These are phyloP conservation scores for Tenodera sinensis DNA, from an alignment of 2,888 invertebrate species.

Conservation along the genomic window DNA sequence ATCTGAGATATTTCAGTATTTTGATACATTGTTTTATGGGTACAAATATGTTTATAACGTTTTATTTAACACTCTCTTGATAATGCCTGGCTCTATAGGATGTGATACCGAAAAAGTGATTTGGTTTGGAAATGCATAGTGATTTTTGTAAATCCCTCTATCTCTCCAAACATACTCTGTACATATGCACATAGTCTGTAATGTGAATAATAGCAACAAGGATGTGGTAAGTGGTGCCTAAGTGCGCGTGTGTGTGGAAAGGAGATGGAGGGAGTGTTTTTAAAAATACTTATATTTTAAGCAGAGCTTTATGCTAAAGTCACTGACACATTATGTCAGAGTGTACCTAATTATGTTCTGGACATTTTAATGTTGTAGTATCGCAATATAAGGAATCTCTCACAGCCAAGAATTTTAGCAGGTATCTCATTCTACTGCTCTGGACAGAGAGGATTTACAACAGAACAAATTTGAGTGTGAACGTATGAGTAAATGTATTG, in stretches of 20 bases:
- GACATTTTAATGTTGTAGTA: not conserved
- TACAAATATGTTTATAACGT: not conserved
- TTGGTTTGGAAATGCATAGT: not conserved
- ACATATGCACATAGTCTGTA: not conserved
- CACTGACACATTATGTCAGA: not conserved
- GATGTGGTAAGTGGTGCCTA: constrained; percentile 3
- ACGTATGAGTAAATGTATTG: constrained; percentile 10
- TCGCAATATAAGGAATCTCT: not conserved
- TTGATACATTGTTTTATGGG: constrained; percentile 1
- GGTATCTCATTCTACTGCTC: not conserved
- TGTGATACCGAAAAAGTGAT: not conserved
- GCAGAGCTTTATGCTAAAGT: not conserved
- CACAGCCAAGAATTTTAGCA: not conserved
- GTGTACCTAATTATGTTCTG: not conserved
- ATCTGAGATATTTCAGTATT: constrained; percentile 30
- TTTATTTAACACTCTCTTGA: not conserved
- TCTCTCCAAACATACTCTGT: not conserved
- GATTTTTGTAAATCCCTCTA: not conserved
- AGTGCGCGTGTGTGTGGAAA: not conserved
- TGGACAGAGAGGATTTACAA: not conserved
- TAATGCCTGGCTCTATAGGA: constrained; percentile 1
- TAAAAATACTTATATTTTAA: not conserved
- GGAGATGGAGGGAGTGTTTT: not conserved
- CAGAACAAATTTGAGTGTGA: constrained; percentile 4
- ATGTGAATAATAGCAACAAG: not conserved